These are phyloP conservation scores for Monochamus saltuarius DNA, from an alignment of 1,140 invertebrate species.

Conservation along the genomic window DNA sequence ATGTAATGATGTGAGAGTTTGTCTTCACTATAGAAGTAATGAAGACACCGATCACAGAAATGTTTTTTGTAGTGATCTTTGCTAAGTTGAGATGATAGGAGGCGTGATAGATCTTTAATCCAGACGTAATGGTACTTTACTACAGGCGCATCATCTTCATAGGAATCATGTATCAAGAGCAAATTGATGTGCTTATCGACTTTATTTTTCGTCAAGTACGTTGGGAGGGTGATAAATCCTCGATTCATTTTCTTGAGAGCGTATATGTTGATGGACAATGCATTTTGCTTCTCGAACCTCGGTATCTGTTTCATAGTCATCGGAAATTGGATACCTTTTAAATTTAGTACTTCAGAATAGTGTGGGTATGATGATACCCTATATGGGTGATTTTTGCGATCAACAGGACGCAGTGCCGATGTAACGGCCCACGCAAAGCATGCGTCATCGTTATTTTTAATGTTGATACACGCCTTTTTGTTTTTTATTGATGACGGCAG, in stretches of 20 bases:
- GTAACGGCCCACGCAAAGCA: constrained; percentile 49
- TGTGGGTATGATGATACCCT: constrained; percentile 29
- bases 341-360: constrained; percentile 32
- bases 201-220: constrained; percentile 31
- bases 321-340: constrained; percentile 38
- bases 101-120: constrained; percentile 40
- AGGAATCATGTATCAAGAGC: constrained; percentile 34
- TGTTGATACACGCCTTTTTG: constrained; percentile 48
- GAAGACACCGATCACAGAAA: constrained; percentile 43
- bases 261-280: constrained; percentile 36
- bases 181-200: constrained; percentile 43
- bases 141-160: constrained; percentile 22
- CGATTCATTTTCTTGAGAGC: constrained; percentile 21
- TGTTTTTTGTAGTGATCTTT: constrained; percentile 34
- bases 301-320: constrained; percentile 31
- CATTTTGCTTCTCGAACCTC: constrained; percentile 35
- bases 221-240: constrained; percentile 20
- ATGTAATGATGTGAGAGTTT: constrained; percentile 29
- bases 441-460: constrained; percentile 46
- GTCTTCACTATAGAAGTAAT: constrained; percentile 32
- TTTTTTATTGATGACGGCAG: constrained; percentile 40
- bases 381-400: constrained; percentile 8
- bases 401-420: constrained; percentile 35
- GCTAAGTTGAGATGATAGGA: constrained; percentile 38
- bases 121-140: constrained; percentile 41